Base-by-base conservation (phyloP, 2,888 invertebrate genomes). In the Cryptocephalus primarius region DNA sequence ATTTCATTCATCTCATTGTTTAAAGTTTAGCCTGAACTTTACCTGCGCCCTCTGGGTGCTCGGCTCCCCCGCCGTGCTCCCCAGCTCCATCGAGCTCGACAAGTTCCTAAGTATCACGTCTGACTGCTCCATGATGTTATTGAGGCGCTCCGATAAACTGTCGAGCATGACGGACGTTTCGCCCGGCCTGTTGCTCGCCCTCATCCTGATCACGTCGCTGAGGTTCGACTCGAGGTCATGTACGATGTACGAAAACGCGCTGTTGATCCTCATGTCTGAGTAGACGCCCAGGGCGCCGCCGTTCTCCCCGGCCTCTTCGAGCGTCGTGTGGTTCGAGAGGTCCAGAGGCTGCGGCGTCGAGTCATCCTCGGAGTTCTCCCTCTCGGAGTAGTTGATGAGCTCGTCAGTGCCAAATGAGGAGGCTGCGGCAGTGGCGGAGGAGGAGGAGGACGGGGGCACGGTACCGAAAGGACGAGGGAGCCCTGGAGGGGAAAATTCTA, bases 101-200 rank as follows among this genome's bases (percentile, higher is more conserved):
- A 70, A 55, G 55, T 69, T 69, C 11, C 68, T 57, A 48, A 70
- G 57, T 47, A 70, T 68, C 9, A 64, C 60, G 50, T 68, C 65
- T 0, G 68, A 68, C 51, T 70, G 69, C 46, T 60, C 64, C 64
- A 69, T 65, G 42, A 70, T 67, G 53, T 62, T 67, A 48, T 68
- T 68, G 13, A 70, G 47, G 9, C 65, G 53, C 45, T 67, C 65
- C 1, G 69, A 65, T 50, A 70, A 70, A 49, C 62, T 70, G 49
- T 61, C 65, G 34, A 70, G 48, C 60, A 68, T 64, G 52, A 65
- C 65, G 1, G 66, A 63, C 6, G 64, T 67, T 50, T 67, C 66
- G 1, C 64, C 65, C 2, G 66, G 58, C 9, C 65, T 52, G 45
- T 56, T 60, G 44, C 57, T 61, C 2, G 62, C 47, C 42, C 52